Conservation (phyloP, 2,113 vertebrate species). For the Varanus komodoensis region DNA sequence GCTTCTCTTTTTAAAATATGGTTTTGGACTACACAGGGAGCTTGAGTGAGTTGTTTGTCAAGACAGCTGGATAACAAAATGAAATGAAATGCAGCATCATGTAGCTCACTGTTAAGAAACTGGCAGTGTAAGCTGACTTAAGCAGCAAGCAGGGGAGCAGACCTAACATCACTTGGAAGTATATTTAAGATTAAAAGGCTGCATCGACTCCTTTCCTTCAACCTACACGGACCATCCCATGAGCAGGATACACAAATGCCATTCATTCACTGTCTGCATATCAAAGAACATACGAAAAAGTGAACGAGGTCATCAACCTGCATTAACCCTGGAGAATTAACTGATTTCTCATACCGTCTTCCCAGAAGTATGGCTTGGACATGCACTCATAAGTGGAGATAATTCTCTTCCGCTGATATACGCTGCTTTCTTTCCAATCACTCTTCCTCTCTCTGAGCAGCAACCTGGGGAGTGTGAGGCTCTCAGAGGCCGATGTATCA, state of each 20-base stretch:
- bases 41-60: not conserved
- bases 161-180: conserved; percentile 8
- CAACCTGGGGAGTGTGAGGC: conserved; percentile 14
- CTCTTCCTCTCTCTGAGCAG: conserved; percentile 38
- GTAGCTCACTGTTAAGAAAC: not conserved
- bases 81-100: not conserved
- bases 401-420: conserved; percentile 20
- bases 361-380: not conserved
- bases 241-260: conserved; percentile 22
- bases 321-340: not conserved
- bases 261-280: conserved; percentile 20
- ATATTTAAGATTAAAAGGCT: conserved; percentile 19
- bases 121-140: not conserved
- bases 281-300: conserved; percentile 27
- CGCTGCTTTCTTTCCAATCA: not conserved
- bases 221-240: not conserved
- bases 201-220: not conserved
- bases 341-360: conserved; percentile 31
- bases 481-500: conserved; percentile 3
- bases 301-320: conserved; percentile 2
- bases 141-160: not conserved
- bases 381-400: conserved; percentile 18
- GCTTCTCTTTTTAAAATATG: not conserved
- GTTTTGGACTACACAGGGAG: not conserved
- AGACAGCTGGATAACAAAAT: not conserved